Evolutionary conservation across 2,797 vertebrate genomes (phyloP), one percentile per base, ranked within the genome.

Genomic region (Chaenodraco wilsoni): DNA sequence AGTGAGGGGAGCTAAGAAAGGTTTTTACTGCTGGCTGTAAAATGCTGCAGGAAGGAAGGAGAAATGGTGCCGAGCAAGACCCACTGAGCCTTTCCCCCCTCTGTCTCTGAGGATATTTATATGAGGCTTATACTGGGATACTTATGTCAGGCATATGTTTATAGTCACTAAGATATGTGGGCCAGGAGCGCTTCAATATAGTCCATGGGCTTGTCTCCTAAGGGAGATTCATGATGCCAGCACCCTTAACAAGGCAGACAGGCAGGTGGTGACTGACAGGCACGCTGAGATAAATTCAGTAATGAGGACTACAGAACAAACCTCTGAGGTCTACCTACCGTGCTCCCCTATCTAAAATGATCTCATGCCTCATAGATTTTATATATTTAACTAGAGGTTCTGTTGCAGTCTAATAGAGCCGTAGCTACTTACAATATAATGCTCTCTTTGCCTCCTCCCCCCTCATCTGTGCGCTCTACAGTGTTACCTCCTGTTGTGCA

Each of bases 241-340:
- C 76, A 73, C 61, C 78, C 67, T 78, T 91, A 89, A 91, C 87
- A 87, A 88, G 86, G 84, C 84, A 85, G 72, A 85, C 82, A 86
- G 87, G 89, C 86, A 91, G 88, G 83, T 87, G 85, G 86, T 84
- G 89, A 92, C 76, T 91, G 92, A 92, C 91, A 89, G 87, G 82
- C 80, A 71, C 54, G 13, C 82, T 65, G 81, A 87, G 82, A 87
- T 78, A 68, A 71, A 86, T 70, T 87, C 84, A 64, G 84, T 93
- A 91, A 92, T 91, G 86, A 92, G 84, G 83, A 86, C 79, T 72
- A 78, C 83, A 86, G 78, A 85, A 82, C 80, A 81, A 82, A 58
- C 77, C 74, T 52, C 76, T 10, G 17, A 74, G 60, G 79, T 78
- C 74, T 82, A 71, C 41, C 69, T 54, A 64, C 66, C 58, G 27